phyloP scores from a whole-genome alignment of 2,113 vertebrate genomes.

The Grammomys dolichurus region DNA sequence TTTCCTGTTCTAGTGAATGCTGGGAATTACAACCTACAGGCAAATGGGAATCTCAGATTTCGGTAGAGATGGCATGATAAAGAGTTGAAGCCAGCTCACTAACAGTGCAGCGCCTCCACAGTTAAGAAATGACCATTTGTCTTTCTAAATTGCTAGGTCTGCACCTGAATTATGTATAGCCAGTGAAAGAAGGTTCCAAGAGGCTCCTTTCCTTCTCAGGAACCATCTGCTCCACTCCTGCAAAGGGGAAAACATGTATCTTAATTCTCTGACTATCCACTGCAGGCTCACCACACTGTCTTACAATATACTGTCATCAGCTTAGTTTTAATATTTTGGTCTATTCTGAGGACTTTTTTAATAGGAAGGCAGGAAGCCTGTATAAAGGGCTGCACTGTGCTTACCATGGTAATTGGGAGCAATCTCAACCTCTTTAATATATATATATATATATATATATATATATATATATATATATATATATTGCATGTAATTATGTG shows the following conservation, averaged over 20 bases:
- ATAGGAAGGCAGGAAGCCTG: neutral
- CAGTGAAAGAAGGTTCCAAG: slow-evolving; percentile 42
- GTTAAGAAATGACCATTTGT: slow-evolving; percentile 25
- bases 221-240: neutral
- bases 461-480: neutral
- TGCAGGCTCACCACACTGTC: neutral
- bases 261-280: neutral
- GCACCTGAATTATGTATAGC: slow-evolving; percentile 52
- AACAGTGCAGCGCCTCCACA: neutral
- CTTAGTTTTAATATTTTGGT: slow-evolving; percentile 38
- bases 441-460: neutral
- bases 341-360: slow-evolving; percentile 10
- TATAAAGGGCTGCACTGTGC: neutral
- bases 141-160: slow-evolving; percentile 31
- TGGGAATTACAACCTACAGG: neutral
- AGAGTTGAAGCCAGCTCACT: neutral
- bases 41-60: neutral
- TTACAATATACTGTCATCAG: neutral
- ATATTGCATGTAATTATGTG: neutral
- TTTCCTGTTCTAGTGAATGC: neutral
- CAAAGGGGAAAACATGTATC: neutral
- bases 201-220: slow-evolving; percentile 45
- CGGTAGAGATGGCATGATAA: neutral
- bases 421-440: neutral
- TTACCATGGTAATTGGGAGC: neutral